Evolutionary conservation across 2,888 invertebrate genomes (phyloP), one percentile per base, ranked within the genome.

Genomic region (Drosophila formosana): DNA sequence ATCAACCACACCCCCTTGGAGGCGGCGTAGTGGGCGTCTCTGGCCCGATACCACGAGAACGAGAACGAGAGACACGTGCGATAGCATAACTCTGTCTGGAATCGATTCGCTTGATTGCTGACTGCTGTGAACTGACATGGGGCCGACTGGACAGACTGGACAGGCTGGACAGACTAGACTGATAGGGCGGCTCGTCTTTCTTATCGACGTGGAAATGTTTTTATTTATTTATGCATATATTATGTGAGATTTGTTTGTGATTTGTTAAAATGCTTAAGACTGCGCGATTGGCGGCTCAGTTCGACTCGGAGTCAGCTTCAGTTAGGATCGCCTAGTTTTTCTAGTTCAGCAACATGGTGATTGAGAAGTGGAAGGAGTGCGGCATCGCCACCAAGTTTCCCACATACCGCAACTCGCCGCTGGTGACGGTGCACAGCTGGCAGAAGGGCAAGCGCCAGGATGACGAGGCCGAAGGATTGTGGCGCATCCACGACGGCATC

Each of bases 401-500:
- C n/a, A 89, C 91, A 0, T 92, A 91, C 67, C 88, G 92, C 3
- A 91, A 92, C 39, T 88, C 87, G 0, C 66, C 77, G 4, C 64
- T 92, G 47, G 78, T 91, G 3, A 90, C 92, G 8, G 76, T 69
- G 0, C 75, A 89, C 60, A 92, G 91, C 82, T 96, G 96, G 95
- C 88, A 96, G 30, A 92, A 93, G 45, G 95, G 95, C 3, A 95
- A 96, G 88, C 93, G 93, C 13, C 90, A 93, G 80, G 95, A 95
- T 75, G 96, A 96, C 77, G 95, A 95, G 3, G 96, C 96, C 0
- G 96, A 96, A 90, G 95, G 94, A n/a, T 91, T 96, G 3, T 97
- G 97, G 97, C 94, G 97, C 75, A 94, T 97, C 23, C 93, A 95
- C 77, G 94, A 97, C 91, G 93, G 93, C 47, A 93, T 99, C 25